Evolutionary conservation across 2,113 vertebrate genomes (phyloP).

Genomic region (Pygoscelis adeliae): DNA sequence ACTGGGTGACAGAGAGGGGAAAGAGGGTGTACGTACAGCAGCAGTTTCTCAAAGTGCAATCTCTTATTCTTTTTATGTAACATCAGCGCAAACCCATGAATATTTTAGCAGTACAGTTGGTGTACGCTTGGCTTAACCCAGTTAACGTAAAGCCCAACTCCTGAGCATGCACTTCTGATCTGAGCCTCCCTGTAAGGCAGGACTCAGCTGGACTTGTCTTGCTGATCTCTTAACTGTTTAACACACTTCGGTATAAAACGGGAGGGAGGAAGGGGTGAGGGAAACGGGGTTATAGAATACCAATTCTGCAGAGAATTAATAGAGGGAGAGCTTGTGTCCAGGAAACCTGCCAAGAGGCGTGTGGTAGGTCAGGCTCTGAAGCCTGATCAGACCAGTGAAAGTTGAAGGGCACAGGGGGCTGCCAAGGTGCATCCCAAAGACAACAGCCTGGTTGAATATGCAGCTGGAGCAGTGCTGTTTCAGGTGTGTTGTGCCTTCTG

Average conservation of each 20-base stretch:
- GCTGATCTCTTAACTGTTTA: not conserved
- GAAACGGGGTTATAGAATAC: not conserved
- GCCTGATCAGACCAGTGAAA: not conserved
- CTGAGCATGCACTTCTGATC: not conserved
- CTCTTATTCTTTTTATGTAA: not conserved
- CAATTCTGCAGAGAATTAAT: not conserved
- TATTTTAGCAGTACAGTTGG: slow-evolving; percentile 17
- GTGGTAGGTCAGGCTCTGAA: not conserved
- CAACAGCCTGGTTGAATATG: not conserved
- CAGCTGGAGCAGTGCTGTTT: not conserved
- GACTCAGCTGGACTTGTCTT: not conserved
- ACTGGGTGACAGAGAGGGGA: not conserved
- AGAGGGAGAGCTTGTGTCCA: not conserved
- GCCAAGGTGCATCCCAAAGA: not conserved
- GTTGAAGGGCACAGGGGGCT: not conserved
- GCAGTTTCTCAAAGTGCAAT: not conserved
- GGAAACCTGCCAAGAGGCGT: not conserved
- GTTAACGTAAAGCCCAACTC: not conserved
- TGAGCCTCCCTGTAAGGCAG: not conserved
- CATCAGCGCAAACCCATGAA: not conserved
- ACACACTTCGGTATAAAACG: not conserved
- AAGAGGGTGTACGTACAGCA: not conserved
- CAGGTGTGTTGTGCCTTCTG: not conserved
- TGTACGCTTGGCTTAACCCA: not conserved
- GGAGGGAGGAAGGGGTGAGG: not conserved